Conservation (phyloP, 2,888 invertebrate genomes). For the Cynaeus angustus region DNA sequence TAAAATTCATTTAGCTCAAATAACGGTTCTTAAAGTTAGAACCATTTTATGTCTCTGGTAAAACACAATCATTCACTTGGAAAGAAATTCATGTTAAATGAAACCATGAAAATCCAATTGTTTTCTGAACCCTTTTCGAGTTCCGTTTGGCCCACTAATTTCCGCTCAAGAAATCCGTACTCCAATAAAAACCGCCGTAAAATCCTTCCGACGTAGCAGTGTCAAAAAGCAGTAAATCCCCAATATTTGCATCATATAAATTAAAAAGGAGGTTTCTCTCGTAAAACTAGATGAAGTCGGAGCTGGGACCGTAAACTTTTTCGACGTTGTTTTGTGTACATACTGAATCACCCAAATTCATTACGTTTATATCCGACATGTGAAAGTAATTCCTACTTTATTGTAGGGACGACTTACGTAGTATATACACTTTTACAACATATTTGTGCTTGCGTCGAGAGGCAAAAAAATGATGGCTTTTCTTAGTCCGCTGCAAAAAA, state of each 20-base stretch:
- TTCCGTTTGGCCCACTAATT: slow-evolving; percentile 1
- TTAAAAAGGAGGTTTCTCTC: slow-evolving; percentile 45
- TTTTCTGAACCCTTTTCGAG: too few relatives aligned
- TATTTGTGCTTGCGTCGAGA: slow-evolving; percentile 1
- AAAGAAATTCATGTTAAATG: too few relatives aligned
- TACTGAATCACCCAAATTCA: slow-evolving; percentile 43
- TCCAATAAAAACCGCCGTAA: slow-evolving; percentile 40
- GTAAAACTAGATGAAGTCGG: slow-evolving; percentile 44
- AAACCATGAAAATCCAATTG: too few relatives aligned
- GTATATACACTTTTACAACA: slow-evolving; percentile 29
- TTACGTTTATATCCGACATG: slow-evolving; percentile 41
- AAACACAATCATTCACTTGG: too few relatives aligned
- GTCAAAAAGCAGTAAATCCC: slow-evolving; percentile 46
- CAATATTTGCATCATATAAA: slow-evolving; percentile 45
- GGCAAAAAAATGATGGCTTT: too few relatives aligned
- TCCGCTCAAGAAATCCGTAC: background rate
- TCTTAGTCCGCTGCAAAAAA: too few relatives aligned
- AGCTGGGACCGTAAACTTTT: slow-evolving; percentile 30
- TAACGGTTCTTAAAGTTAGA: too few relatives aligned
- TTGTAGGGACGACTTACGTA: slow-evolving; percentile 31
- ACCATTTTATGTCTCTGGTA: too few relatives aligned
- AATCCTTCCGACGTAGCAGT: slow-evolving; percentile 30
- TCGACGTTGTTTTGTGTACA: slow-evolving; percentile 41
- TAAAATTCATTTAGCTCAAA: too few relatives aligned
- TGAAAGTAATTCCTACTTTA: slow-evolving; percentile 41